Evolutionary conservation across 1,140 invertebrate genomes (phyloP).

Genomic region (Popillia japonica): DNA sequence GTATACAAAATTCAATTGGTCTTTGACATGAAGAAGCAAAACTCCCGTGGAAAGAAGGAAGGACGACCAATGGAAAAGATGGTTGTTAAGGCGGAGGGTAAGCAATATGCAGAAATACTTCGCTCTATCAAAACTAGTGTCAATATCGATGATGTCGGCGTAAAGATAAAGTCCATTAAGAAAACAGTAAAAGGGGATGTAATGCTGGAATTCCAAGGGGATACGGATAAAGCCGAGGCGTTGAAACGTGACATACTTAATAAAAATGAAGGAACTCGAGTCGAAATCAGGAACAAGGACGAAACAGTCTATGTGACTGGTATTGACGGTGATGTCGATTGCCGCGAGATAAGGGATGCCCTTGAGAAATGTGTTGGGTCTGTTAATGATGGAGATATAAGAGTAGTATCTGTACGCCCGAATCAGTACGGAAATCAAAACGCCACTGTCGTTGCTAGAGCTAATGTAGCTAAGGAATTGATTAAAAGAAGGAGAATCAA

Average conservation of each 20-base stretch:
- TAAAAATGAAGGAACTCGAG: not conserved
- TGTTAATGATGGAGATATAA: too few species aligned
- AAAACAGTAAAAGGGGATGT: not conserved
- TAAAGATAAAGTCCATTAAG: slow-evolving; percentile 2
- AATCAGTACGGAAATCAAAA: too few species aligned
- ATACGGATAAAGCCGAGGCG: not conserved
- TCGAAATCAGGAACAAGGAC: slow-evolving; percentile 29
- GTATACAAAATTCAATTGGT: not conserved
- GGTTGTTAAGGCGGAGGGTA: not conserved
- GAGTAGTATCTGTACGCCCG: too few species aligned
- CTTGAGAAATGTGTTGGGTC: too few species aligned
- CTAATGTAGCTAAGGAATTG: too few species aligned
- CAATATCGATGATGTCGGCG: slow-evolving; percentile 3
- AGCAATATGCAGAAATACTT: not conserved
- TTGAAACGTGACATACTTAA: not conserved
- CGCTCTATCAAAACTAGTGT: not conserved
- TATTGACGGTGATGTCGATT: too few species aligned
- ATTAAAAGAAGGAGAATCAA: too few species aligned
- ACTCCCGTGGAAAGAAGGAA: not conserved
- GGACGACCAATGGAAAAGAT: not conserved
- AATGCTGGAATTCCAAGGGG: not conserved
- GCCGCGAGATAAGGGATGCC: too few species aligned
- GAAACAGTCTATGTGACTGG: too few species aligned
- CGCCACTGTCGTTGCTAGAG: too few species aligned
- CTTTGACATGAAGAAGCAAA: not conserved